Percentiles rank a stretch among this genome's conserved stretches.
These are phyloP conservation scores for Mixornis gularis DNA, from an alignment of 2,113 vertebrate genomes.

Conservation along the genomic window DNA sequence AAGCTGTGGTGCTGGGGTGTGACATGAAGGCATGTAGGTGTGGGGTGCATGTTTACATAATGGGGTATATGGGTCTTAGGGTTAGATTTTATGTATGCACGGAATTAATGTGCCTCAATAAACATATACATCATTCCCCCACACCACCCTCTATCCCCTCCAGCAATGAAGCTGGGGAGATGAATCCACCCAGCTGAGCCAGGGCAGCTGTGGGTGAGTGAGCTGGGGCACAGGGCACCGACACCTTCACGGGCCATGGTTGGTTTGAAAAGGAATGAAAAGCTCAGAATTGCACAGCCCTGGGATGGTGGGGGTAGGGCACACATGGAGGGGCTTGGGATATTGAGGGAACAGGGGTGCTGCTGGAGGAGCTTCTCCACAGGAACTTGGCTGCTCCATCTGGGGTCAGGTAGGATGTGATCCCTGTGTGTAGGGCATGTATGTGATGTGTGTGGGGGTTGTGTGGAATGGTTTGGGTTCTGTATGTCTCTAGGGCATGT, in stretches of 20 bases:
- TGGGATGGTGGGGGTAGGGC: accelerated
- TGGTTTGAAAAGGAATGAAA: background rate
- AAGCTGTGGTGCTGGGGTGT: background rate
- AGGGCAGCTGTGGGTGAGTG: background rate
- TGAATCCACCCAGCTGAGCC: too few species aligned
- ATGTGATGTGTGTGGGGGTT: too few species aligned
- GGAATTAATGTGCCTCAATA: background rate
- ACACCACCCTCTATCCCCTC: too few species aligned
- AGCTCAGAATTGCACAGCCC: background rate
- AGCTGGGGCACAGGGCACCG: background rate
- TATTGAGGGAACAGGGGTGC: background rate
- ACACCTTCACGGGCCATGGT: accelerated
- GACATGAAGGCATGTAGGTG: too few species aligned
- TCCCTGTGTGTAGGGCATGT: background rate
- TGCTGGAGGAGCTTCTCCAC: background rate
- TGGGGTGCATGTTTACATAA: accelerated
- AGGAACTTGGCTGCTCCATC: background rate
- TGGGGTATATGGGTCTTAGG: background rate
- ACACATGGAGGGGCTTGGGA: accelerated
- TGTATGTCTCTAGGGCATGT: background rate
- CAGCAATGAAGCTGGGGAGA: background rate
- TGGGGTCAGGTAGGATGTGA: background rate
- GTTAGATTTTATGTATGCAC: background rate
- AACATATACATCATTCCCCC: accelerated
- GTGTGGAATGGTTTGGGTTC: background rate